A percentile compares a stretch with the other conserved stretches of the same genome.
Conservation (phyloP, 2,113 vertebrate genomes). For the Lanius ludovicianus region DNA sequence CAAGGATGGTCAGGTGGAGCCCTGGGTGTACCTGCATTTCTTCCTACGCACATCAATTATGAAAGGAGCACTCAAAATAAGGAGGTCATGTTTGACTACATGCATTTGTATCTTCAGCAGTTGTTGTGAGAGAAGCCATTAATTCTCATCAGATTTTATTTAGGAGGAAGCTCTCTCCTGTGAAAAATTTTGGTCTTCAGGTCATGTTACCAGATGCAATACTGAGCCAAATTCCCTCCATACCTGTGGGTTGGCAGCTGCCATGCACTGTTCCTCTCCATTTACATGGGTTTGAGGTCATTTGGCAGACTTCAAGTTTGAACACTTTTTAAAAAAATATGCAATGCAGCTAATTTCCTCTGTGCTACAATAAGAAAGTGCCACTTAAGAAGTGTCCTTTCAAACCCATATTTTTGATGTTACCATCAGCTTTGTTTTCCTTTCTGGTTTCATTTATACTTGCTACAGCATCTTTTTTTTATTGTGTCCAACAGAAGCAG, state of each 20-base stretch:
- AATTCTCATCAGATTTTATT: background rate
- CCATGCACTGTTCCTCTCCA: background rate
- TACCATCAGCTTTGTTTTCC: background rate
- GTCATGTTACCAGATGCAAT: background rate
- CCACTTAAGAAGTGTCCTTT: background rate
- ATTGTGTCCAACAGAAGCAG: background rate
- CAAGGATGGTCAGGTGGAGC: background rate
- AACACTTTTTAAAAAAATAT: background rate
- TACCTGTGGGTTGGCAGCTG: background rate
- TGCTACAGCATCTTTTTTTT: background rate
- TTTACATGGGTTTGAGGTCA: background rate
- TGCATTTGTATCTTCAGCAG: background rate
- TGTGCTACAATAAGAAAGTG: background rate
- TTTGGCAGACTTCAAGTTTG: background rate
- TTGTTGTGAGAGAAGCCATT: background rate
- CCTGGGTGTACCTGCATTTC: background rate
- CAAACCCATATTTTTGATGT: background rate
- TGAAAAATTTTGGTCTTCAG: background rate
- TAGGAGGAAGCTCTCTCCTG: background rate
- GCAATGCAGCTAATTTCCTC: background rate
- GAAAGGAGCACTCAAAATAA: background rate
- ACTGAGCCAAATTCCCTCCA: slow-evolving; percentile 10
- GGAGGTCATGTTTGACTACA: background rate
- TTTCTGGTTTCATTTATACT: background rate
- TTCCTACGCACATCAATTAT: background rate